These are phyloP conservation scores for Elephantulus edwardii DNA, from an alignment of 2,113 vertebrate genomes.

Conservation along the genomic window DNA sequence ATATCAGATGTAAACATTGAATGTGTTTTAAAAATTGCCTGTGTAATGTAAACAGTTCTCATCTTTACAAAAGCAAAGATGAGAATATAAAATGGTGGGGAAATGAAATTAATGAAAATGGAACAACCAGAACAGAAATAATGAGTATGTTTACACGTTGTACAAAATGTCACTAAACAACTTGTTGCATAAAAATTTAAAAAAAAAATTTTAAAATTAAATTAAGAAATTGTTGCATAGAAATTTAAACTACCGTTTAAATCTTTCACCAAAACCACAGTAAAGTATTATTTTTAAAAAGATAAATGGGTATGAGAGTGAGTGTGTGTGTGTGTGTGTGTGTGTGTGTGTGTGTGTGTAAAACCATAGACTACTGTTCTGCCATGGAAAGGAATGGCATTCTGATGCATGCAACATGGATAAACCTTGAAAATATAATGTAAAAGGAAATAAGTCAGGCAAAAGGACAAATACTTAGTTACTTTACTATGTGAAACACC, in stretches of 20 bases:
- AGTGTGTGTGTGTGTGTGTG: too few species aligned
- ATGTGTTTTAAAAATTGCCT: neutral
- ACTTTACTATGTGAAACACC: too few species aligned
- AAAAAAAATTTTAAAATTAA: too few species aligned
- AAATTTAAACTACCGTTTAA: neutral
- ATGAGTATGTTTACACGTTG: neutral
- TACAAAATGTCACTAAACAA: neutral
- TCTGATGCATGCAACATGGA: neutral
- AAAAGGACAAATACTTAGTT: neutral
- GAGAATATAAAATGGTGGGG: neutral
- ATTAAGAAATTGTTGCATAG: neutral
- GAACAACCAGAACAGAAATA: neutral
- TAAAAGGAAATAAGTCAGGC: neutral
- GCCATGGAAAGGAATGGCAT: neutral
- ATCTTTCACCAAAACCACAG: neutral
- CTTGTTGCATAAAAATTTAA: too few species aligned
- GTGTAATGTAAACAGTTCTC: neutral
- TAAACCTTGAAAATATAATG: neutral
- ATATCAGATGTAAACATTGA: neutral
- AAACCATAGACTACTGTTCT: too few species aligned
- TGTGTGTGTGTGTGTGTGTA: too few species aligned
- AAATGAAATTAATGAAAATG: neutral
- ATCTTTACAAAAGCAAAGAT: neutral
- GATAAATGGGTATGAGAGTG: too few species aligned
- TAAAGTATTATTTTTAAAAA: neutral